Conservation (phyloP, 2,888 invertebrate species). For the Tachystola acroxantha region DNA sequence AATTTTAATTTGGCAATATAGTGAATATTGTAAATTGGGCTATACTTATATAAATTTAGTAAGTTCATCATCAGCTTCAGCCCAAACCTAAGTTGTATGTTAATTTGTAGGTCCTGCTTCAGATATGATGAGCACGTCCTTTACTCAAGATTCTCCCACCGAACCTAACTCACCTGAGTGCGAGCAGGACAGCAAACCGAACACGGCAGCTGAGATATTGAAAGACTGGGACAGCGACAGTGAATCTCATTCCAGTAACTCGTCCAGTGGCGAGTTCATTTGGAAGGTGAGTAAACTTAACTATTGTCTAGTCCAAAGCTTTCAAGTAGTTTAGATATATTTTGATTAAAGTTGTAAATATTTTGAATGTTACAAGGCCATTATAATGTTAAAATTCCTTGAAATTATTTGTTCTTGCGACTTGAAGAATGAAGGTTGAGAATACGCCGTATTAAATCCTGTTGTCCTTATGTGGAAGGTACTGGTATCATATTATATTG, state of each 20-base stretch:
- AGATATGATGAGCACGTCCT: conserved; percentile 70
- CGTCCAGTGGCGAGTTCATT: conserved; percentile 87
- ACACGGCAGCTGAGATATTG: conserved; percentile 54
- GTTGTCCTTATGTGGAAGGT: too few relatives aligned
- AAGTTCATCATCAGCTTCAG: too few relatives aligned
- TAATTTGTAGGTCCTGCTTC: conserved; percentile 50
- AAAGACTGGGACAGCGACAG: conserved; percentile 86
- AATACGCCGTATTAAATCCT: too few relatives aligned
- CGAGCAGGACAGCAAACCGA: conserved; percentile 51
- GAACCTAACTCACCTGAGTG: conserved; percentile 51
- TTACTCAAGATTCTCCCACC: conserved; percentile 70
- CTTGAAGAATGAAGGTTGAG: too few relatives aligned
- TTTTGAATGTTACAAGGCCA: too few relatives aligned
- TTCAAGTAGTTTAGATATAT: background rate
- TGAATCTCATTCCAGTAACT: conserved; percentile 80
- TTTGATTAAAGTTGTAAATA: conserved; percentile 2
- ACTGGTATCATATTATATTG: too few relatives aligned
- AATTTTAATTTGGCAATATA: too few relatives aligned
- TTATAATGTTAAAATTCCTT: too few relatives aligned
- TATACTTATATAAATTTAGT: too few relatives aligned
- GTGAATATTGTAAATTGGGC: too few relatives aligned
- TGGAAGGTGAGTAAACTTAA: conserved; percentile 82
- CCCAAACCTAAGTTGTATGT: too few relatives aligned
- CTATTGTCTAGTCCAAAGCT: conserved; percentile 1
- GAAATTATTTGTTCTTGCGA: too few relatives aligned